Evolutionary conservation across 2,888 invertebrate genomes (phyloP), one percentile per base, ranked within the genome.

Genomic region (Drosophila fungiperda): DNA sequence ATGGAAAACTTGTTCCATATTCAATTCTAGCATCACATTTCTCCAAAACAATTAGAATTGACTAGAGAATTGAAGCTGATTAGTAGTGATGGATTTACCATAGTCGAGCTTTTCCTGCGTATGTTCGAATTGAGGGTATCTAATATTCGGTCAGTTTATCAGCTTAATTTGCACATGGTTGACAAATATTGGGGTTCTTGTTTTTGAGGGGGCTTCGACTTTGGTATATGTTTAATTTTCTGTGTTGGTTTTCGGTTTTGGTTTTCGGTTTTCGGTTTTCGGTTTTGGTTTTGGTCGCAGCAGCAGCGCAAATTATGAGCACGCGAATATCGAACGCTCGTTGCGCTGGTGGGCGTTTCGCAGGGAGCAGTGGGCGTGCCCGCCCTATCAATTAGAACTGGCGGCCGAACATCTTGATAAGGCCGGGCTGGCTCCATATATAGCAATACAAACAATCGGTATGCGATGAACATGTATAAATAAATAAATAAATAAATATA

Each of bases 371-470:
- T 64, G 62, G 88, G 89, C 85, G 87, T 84, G 78, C 67, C 87
- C 87, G 73, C 87, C 85, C 85, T 85, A 85, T 85, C 89, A 85
- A 89, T 85, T 85, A 85, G 85, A 85, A 74, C 87, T 74, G 80
- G 87, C 87, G 87, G 80, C 79, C 87, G 48, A 88, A 76, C 86
- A 87, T 87, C 87, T 88, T 87, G 87, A 87, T 87, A 90, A 86
- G 82, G 58, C 55, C 52, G 64, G 38, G 26, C 50, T 50, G 53
- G 52, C 57, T 66, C 59, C 55, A 63, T 50, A 32, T n/a, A 40
- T 17, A 62, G 64, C 76, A 73, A 73, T 62, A 60, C 65, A 67
- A 57, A 69, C 63, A 78, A 82, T 72, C 62, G 65, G 71, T 71
- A 77, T 73, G 67, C 74, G 68, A 42, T 35, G 23, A 52, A 68